Evolutionary conservation across 2,888 invertebrate species (phyloP).

Genomic region (Ferrisia virgata): DNA sequence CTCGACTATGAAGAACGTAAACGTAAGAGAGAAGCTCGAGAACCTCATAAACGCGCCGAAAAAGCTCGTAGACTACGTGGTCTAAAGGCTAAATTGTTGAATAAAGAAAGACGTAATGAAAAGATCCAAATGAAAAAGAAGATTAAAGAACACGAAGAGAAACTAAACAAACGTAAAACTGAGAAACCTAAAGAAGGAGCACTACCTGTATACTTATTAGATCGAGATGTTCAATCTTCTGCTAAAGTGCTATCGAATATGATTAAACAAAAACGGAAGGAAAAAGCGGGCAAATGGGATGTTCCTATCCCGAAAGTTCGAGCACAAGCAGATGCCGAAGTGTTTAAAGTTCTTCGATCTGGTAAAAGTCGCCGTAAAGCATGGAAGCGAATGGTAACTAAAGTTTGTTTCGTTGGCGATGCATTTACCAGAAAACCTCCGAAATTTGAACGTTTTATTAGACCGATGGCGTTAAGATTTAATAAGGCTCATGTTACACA

Average conservation of each 20-base stretch:
- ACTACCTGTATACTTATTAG: slow-evolving; percentile 92
- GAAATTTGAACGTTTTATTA: slow-evolving; percentile 96
- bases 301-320: slow-evolving; percentile 98
- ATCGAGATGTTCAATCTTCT: slow-evolving; percentile 88
- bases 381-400: slow-evolving; percentile 99
- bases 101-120: slow-evolving; percentile 93
- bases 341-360: slow-evolving; percentile 85
- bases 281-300: slow-evolving; percentile 99
- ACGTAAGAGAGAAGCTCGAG: slow-evolving; percentile 91
- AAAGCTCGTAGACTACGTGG: slow-evolving; percentile 90
- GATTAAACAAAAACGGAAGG: slow-evolving; percentile 99
- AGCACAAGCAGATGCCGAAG: slow-evolving; percentile 94
- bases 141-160: slow-evolving; percentile 95
- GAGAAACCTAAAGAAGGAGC: slow-evolving; percentile 86
- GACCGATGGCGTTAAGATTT: slow-evolving; percentile 94
- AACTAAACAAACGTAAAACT: slow-evolving; percentile 74
- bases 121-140: slow-evolving; percentile 99
- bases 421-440: slow-evolving; percentile 98
- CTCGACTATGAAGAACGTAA: slow-evolving; percentile 97
- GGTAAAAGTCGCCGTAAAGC: slow-evolving; percentile 93
- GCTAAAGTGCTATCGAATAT: slow-evolving; percentile 97
- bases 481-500: slow-evolving; percentile 99
- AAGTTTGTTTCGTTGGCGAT: slow-evolving; percentile 96
- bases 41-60: slow-evolving; percentile 85
- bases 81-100: slow-evolving; percentile 95